Evolutionary conservation across 2,797 vertebrate genomes (phyloP).

Genomic region (Propithecus deckenii): DNA sequence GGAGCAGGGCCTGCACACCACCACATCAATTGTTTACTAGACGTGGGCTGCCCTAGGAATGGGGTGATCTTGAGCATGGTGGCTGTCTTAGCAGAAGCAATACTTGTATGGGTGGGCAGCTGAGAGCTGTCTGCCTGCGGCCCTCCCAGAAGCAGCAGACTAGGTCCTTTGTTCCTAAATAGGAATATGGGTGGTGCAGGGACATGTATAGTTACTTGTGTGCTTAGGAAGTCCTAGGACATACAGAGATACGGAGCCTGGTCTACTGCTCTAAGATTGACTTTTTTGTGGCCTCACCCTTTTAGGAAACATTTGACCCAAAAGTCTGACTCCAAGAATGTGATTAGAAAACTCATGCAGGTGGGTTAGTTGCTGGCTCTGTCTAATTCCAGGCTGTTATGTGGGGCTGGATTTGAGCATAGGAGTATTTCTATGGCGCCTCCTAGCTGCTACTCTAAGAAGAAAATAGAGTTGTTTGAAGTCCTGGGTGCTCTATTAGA

Average conservation of each 20-base stretch:
- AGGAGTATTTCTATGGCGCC: background rate
- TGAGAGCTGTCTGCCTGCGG: background rate
- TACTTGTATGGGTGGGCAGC: background rate
- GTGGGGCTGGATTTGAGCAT: background rate
- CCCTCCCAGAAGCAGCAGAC: background rate
- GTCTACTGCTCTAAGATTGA: background rate
- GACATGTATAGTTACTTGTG: background rate
- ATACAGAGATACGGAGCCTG: background rate
- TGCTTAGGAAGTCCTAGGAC: background rate
- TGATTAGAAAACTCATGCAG: background rate
- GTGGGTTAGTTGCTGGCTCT: background rate
- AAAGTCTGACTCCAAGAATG: conserved; percentile 14
- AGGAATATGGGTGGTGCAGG: background rate
- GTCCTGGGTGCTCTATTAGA: background rate
- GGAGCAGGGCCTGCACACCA: background rate
- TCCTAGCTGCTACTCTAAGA: conserved; percentile 19
- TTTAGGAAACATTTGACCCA: background rate
- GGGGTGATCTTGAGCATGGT: background rate
- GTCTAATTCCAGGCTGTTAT: background rate
- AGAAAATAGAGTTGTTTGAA: conserved; percentile 63
- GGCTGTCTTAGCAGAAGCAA: background rate
- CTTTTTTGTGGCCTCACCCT: background rate
- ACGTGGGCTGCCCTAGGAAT: background rate
- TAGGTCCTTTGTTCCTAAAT: background rate
- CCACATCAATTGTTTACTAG: background rate